Evolutionary conservation across 2,113 vertebrate genomes (phyloP).

Genomic region (Zingel zingel): DNA sequence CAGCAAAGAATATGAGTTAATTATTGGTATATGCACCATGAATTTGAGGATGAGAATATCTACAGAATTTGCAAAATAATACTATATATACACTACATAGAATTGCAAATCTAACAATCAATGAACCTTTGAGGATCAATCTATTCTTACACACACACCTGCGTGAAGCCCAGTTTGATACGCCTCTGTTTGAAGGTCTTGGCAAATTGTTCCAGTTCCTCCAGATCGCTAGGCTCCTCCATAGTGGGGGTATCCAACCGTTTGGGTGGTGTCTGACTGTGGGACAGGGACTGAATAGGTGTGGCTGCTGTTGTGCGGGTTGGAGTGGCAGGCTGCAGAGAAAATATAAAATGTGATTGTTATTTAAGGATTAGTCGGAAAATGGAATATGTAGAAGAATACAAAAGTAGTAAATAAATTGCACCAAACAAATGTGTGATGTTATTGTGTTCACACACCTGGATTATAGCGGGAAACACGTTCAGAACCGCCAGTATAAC

Average conservation of each 20-base stretch:
- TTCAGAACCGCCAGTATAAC: neutral
- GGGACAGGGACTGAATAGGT: slow-evolving; percentile 92
- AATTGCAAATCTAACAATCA: slow-evolving; percentile 5
- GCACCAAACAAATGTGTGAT: neutral
- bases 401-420: neutral
- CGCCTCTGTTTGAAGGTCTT: slow-evolving; percentile 99
- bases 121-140: neutral
- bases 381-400: neutral
- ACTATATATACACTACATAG: neutral
- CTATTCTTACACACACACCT: slow-evolving; percentile 83
- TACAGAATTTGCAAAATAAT: neutral
- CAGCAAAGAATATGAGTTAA: neutral
- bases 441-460: neutral
- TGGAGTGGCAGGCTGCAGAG: slow-evolving; percentile 94
- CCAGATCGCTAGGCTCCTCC: slow-evolving; percentile 99
- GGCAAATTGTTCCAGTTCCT: slow-evolving; percentile 99
- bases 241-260: slow-evolving; percentile 95
- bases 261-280: slow-evolving; percentile 98
- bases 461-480: neutral
- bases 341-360: slow-evolving; percentile 14
- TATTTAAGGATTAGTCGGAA: neutral
- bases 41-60: neutral
- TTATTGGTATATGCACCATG: neutral
- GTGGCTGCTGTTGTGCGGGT: slow-evolving; percentile 97
- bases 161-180: slow-evolving; percentile 99